Evolutionary conservation across 2,888 invertebrate genomes (phyloP).

Genomic region (Spodoptera exigua): DNA sequence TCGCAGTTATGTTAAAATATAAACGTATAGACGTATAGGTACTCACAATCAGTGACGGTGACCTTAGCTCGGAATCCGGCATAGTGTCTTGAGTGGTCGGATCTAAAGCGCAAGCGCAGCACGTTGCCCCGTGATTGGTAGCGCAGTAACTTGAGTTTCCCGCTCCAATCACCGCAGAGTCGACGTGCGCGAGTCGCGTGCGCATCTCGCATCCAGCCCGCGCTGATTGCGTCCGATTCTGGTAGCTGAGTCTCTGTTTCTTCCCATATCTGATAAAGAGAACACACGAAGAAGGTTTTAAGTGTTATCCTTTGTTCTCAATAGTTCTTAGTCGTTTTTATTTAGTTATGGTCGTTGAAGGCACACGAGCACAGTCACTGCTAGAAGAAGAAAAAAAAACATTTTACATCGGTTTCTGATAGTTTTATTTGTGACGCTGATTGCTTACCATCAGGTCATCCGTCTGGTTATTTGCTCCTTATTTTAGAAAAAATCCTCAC

Average conservation of each 20-base stretch:
- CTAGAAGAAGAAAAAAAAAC: too few species aligned
- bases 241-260: slow-evolving; percentile 76
- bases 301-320: too few species aligned
- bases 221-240: slow-evolving; percentile 79
- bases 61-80: slow-evolving; percentile 93
- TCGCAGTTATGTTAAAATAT: too few species aligned
- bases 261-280: slow-evolving; percentile 77
- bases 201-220: slow-evolving; percentile 78
- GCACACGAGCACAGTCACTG: too few species aligned
- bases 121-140: slow-evolving; percentile 90
- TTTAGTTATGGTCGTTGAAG: too few species aligned
- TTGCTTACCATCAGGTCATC: too few species aligned
- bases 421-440: too few species aligned
- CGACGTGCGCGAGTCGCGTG: slow-evolving; percentile 78
- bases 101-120: slow-evolving; percentile 91
- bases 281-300: neutral
- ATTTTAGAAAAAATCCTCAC: slow-evolving; percentile 54
- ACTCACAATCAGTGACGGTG: slow-evolving; percentile 93
- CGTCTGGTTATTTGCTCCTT: too few species aligned
- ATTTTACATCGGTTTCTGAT: too few species aligned
- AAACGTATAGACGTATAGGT: too few species aligned
- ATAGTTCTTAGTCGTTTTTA: too few species aligned
- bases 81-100: slow-evolving; percentile 94
- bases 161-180: slow-evolving; percentile 94
- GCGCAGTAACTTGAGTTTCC: slow-evolving; percentile 92